phyloP scores from a whole-genome alignment of 2,888 invertebrate genomes.

The Cephalotes varians region DNA sequence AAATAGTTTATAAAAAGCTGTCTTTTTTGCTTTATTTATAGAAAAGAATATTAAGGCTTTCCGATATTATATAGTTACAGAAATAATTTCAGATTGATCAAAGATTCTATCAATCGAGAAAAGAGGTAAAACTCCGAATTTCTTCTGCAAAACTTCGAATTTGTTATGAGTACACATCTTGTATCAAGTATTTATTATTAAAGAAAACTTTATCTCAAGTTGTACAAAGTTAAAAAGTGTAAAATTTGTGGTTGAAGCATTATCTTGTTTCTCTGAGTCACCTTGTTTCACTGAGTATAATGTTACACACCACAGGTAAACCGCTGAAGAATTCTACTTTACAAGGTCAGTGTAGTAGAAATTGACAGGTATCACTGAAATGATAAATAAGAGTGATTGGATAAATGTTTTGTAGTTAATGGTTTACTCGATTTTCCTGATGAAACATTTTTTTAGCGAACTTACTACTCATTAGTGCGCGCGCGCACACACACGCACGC shows the following conservation, averaged over 20 bases:
- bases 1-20: background rate
- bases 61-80: background rate
- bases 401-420: background rate
- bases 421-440: background rate
- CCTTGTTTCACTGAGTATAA: background rate
- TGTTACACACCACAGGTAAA: conserved; percentile 29
- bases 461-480: too few species aligned
- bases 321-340: background rate
- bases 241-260: background rate
- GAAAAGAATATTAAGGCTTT: background rate
- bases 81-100: background rate
- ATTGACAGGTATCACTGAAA: background rate
- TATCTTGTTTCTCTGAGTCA: background rate
- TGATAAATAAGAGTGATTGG: background rate
- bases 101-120: background rate
- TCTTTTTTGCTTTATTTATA: background rate
- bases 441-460: background rate
- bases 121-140: background rate
- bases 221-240: background rate
- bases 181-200: background rate
- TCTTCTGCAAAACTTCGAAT: background rate
- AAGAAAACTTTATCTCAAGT: background rate
- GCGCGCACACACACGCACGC: too few species aligned
- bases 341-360: conserved; percentile 6
- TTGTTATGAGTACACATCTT: background rate